Percentiles rank a stretch among this genome's conserved stretches.
Evolutionary conservation across 2,113 vertebrate genomes (phyloP).

Genomic region (Chloroceryle aenea): DNA sequence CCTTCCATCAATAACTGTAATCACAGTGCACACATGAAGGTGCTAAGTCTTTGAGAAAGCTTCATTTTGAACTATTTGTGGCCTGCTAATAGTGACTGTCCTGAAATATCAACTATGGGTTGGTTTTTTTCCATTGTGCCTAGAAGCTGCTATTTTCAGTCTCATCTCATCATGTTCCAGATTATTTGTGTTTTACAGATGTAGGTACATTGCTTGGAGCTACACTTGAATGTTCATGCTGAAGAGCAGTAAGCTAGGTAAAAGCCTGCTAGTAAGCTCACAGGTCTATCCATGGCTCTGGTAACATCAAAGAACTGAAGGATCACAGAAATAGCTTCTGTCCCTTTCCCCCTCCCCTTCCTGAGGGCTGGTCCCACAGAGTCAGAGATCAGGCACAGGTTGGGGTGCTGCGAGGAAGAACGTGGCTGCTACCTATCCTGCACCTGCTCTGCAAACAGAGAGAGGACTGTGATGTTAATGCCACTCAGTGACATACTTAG

Average conservation of each 20-base stretch:
- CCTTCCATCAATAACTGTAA: background rate
- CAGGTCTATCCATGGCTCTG: rapidly evolving
- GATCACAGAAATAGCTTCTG: background rate
- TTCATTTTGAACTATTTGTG: background rate
- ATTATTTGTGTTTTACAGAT: background rate
- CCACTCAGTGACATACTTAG: background rate
- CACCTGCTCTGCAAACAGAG: background rate
- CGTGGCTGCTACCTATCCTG: background rate
- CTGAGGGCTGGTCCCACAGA: background rate
- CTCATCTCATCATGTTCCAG: background rate
- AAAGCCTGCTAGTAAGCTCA: background rate
- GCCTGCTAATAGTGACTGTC: background rate
- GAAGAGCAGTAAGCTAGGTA: background rate
- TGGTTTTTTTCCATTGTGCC: background rate
- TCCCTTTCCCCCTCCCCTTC: background rate
- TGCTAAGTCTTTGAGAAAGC: background rate
- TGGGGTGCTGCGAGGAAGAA: background rate
- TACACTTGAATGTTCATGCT: rapidly evolving
- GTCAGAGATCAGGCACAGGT: background rate
- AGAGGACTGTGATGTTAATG: background rate
- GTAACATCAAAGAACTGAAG: background rate
- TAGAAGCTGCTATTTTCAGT: background rate
- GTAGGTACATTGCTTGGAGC: background rate
- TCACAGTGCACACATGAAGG: background rate
- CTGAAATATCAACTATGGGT: background rate